These are phyloP conservation scores for Penaeus chinensis DNA, from an alignment of 1,140 invertebrate genomes.

Conservation along the genomic window DNA sequence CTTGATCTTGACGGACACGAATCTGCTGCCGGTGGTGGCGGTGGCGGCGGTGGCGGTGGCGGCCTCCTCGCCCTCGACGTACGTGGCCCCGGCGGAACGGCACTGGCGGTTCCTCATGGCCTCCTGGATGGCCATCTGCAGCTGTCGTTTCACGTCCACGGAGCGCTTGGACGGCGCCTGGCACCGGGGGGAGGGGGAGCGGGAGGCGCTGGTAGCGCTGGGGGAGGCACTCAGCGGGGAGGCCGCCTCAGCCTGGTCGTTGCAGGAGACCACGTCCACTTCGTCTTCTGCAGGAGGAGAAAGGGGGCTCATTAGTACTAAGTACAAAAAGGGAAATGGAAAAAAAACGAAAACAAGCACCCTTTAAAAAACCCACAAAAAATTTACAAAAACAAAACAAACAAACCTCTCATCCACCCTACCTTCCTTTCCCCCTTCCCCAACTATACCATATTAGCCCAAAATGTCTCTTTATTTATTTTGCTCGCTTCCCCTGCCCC, in stretches of 20 bases:
- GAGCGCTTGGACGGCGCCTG: conserved; percentile 17
- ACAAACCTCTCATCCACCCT: background rate
- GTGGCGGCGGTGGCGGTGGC: conserved; percentile 7
- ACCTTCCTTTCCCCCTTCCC: background rate
- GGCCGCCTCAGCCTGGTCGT: conserved; percentile 9
- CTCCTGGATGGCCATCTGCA: conserved; percentile 50
- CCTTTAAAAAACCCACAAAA: too few species aligned
- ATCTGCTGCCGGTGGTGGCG: conserved; percentile 1
- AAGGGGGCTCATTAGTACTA: background rate
- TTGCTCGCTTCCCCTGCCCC: background rate
- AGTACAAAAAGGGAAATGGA: background rate
- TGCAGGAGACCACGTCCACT: conserved; percentile 48
- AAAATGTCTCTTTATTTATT: background rate
- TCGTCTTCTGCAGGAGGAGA: conserved; percentile 48
- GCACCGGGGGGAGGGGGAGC: background rate
- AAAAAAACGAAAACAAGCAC: too few species aligned
- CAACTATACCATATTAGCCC: background rate
- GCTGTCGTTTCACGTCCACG: conserved; percentile 43
- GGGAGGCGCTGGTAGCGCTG: background rate
- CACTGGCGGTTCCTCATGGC: conserved; percentile 46
- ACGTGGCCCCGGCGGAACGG: background rate
- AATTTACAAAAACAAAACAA: too few species aligned
- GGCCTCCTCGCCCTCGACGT: background rate
- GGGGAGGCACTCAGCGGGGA: background rate
- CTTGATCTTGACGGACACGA: conserved; percentile 53